Conservation (phyloP, 2,888 invertebrate genomes). For the Sphinx pinastri region DNA sequence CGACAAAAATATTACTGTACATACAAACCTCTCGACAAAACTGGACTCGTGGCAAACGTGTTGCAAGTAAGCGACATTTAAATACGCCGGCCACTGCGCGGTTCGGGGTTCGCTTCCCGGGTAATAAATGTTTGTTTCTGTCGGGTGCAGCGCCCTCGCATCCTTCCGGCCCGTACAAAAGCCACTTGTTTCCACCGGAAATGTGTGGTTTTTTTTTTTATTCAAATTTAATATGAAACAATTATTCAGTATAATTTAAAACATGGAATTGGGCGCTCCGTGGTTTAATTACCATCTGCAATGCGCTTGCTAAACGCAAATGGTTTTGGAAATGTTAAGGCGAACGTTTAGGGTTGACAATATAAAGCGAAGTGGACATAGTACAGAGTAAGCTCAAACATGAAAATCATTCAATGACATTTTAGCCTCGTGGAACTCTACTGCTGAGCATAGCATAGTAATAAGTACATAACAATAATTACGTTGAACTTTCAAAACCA, state of each 20-base stretch:
- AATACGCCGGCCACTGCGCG: conserved; percentile 18
- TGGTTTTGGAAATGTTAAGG: background rate
- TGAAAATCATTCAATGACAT: too few species aligned
- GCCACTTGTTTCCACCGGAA: conserved; percentile 10
- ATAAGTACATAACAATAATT: too few species aligned
- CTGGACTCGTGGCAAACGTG: conserved; percentile 2
- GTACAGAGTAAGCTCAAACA: too few species aligned
- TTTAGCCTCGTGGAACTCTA: too few species aligned
- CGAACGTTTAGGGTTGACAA: background rate
- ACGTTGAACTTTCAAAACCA: too few species aligned
- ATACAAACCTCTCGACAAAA: background rate
- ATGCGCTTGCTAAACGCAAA: background rate
- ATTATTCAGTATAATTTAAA: conserved; percentile 1
- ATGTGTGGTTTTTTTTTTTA: conserved; percentile 1
- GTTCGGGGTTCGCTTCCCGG: conserved; percentile 28
- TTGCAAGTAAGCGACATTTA: conserved; percentile 24
- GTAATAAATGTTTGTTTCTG: conserved; percentile 28
- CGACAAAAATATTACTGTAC: background rate
- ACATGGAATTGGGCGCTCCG: conserved; percentile 1
- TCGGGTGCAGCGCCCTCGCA: conserved; percentile 22
- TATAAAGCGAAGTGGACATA: too few species aligned
- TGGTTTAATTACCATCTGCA: conserved; percentile 12
- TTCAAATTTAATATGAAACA: conserved; percentile 9
- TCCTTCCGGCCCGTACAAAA: conserved; percentile 23
- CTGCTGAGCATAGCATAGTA: too few species aligned